Percentiles rank a stretch among this genome's conserved stretches.
Evolutionary conservation across 2,888 invertebrate species (phyloP).

Genomic region (Stenichneumon culpator): DNA sequence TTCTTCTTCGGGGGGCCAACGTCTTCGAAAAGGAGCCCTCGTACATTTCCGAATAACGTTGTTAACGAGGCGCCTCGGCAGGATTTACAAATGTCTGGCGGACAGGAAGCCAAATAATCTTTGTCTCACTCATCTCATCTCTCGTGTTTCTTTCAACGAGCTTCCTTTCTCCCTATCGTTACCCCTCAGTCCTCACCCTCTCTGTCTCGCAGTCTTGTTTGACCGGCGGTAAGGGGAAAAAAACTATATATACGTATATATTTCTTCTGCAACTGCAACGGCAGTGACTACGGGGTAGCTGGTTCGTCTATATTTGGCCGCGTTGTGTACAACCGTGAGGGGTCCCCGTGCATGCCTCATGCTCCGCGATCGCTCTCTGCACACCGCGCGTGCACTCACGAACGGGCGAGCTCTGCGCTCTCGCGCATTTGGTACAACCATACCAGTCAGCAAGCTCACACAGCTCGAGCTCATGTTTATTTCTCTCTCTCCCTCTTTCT

Average conservation of each 20-base stretch:
- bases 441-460: constrained; percentile 25
- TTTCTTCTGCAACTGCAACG: constrained; percentile 12
- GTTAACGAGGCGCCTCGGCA: constrained; percentile 41
- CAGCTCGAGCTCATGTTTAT: constrained; percentile 17
- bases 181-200: not conserved
- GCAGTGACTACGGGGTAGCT: constrained; percentile 42
- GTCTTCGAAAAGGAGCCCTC: not conserved
- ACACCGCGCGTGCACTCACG: constrained; percentile 24
- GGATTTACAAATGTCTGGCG: constrained; percentile 42
- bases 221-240: constrained; percentile 50
- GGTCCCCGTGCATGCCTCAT: constrained; percentile 47
- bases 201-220: constrained; percentile 41
- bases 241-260: constrained; percentile 12
- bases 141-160: not conserved
- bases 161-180: not conserved
- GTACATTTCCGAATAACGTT: not conserved
- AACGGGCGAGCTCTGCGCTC: constrained; percentile 25
- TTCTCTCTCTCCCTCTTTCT: constrained; percentile 21
- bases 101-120: constrained; percentile 63
- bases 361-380: constrained; percentile 43
- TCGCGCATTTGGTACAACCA: constrained; percentile 50
- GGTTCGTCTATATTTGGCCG: constrained; percentile 66
- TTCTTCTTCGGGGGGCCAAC: not conserved
- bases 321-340: constrained; percentile 60
- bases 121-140: constrained; percentile 23